Evolutionary conservation across 2,888 invertebrate species (phyloP).

Genomic region (Emmelina monodactyla): DNA sequence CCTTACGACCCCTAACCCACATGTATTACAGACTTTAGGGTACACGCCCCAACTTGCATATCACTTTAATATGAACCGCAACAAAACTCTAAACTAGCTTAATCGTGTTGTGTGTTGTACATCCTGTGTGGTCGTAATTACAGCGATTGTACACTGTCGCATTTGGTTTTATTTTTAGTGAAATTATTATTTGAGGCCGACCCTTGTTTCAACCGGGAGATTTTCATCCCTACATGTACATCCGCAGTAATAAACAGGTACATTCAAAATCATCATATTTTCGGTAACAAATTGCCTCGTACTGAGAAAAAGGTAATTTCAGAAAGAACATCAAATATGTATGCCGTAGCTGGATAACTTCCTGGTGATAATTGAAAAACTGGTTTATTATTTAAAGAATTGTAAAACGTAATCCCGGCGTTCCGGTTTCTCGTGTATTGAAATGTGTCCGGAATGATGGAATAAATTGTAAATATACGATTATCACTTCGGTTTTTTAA

Average conservation of each 20-base stretch:
- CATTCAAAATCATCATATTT: too few relatives aligned
- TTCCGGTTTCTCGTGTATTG: too few relatives aligned
- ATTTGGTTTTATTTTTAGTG: neutral
- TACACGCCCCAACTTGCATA: neutral
- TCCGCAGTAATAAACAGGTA: too few relatives aligned
- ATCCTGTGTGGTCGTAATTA: neutral
- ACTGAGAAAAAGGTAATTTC: neutral
- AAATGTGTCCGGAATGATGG: too few relatives aligned
- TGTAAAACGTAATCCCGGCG: neutral
- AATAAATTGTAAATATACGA: too few relatives aligned
- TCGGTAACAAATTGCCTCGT: too few relatives aligned
- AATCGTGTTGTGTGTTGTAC: neutral
- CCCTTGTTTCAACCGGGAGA: too few relatives aligned
- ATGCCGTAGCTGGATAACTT: neutral
- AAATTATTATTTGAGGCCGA: slow-evolving; percentile 1
- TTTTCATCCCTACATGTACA: too few relatives aligned
- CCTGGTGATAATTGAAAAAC: neutral
- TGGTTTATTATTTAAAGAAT: neutral
- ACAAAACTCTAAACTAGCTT: slow-evolving; percentile 12
- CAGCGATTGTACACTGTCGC: neutral
- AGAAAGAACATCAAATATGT: neutral
- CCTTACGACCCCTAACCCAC: neutral
- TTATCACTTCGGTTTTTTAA: too few relatives aligned
- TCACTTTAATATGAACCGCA: neutral
- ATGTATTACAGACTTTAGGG: neutral